Conservation (phyloP, 2,888 invertebrate genomes). For the Apamea sordens region DNA sequence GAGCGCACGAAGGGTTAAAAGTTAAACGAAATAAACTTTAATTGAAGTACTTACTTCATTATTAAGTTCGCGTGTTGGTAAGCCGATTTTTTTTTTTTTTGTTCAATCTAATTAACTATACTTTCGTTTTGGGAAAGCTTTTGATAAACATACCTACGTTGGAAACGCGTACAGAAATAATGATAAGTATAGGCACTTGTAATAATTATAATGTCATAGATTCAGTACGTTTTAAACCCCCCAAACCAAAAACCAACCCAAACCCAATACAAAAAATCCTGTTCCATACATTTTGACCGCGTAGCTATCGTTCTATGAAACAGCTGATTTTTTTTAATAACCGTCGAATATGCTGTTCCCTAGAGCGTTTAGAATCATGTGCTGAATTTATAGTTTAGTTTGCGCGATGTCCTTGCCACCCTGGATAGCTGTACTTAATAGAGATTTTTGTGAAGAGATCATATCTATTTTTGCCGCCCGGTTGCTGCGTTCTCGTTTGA, state of each 20-base stretch:
- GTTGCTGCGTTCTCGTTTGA: neutral
- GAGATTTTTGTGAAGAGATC: neutral
- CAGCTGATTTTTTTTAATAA: no score
- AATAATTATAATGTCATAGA: no score
- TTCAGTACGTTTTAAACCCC: no score
- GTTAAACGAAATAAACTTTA: conserved; percentile 17
- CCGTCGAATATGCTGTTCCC: neutral
- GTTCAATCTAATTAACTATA: conserved; percentile 8
- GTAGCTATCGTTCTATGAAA: no score
- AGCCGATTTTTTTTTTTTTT: neutral
- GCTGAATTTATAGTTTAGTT: neutral
- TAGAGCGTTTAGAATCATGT: no score
- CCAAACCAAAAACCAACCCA: no score
- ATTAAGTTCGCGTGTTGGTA: conserved; percentile 37
- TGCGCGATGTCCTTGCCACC: neutral
- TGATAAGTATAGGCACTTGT: neutral
- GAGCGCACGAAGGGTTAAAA: conserved; percentile 43
- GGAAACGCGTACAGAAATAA: neutral
- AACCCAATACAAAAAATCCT: no score
- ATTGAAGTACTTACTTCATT: conserved; percentile 11
- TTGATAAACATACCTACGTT: neutral
- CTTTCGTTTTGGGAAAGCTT: neutral
- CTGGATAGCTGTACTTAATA: neutral
- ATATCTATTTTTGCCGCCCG: neutral
- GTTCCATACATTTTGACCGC: no score